Evolutionary conservation across 2,797 vertebrate genomes (phyloP).

Genomic region (Vespertilio murinus): DNA sequence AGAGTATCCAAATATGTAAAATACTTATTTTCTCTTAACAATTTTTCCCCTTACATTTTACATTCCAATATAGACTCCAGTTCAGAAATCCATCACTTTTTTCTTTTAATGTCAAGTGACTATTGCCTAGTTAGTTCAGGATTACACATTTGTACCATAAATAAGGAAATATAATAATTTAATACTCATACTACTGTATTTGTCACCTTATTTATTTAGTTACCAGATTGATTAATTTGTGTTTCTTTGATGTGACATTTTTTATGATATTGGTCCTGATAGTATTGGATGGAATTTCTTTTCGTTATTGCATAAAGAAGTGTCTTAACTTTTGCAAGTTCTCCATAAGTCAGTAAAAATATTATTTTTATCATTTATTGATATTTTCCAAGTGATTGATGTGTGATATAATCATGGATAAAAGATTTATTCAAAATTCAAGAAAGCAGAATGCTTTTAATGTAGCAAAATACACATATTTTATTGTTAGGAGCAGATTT

Average conservation of each 20-base stretch:
- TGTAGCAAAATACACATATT: conserved; percentile 7
- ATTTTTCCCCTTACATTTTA: not conserved
- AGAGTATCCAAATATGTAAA: not conserved
- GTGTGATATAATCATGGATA: not conserved
- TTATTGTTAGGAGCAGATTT: not conserved
- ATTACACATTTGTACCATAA: not conserved
- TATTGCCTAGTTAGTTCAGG: not conserved
- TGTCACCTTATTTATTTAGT: not conserved
- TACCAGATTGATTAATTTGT: not conserved
- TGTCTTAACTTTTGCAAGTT: not conserved
- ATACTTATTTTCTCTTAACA: not conserved
- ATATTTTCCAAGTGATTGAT: not conserved
- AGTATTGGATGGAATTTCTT: not conserved
- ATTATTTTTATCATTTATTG: not conserved
- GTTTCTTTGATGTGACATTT: not conserved
- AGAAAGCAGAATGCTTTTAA: not conserved
- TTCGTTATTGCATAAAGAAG: not conserved
- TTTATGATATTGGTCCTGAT: not conserved
- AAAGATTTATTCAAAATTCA: not conserved
- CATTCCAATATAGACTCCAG: not conserved
- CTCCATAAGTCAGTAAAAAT: not conserved
- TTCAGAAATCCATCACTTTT: not conserved
- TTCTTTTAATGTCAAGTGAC: not conserved
- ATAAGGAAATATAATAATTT: not conserved
- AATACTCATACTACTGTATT: not conserved